Conservation (phyloP, 2,888 invertebrate genomes). For the Caenorhabditis virilis region DNA sequence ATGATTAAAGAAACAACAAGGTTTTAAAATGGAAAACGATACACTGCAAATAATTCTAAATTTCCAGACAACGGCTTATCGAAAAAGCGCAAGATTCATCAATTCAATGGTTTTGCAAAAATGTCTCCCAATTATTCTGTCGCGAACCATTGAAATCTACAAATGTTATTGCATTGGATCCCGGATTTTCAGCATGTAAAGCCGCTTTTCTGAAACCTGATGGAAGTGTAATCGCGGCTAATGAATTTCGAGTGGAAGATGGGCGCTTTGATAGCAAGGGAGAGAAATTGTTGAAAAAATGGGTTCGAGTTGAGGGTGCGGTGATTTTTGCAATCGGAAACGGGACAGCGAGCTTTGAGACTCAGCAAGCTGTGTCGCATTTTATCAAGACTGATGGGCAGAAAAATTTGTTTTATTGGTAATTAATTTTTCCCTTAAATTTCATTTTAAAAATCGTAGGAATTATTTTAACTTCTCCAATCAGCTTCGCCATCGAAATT, state of each 20-base stretch:
- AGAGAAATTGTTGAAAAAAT: conserved; percentile 70
- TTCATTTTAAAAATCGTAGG: too few relatives aligned
- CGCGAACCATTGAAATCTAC: conserved; percentile 79
- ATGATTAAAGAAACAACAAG: conserved; percentile 68
- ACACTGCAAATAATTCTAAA: background rate
- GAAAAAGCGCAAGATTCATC: conserved; percentile 81
- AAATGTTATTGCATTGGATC: conserved; percentile 84
- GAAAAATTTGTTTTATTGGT: too few relatives aligned
- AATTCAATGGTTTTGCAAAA: conserved; percentile 82
- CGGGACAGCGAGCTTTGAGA: conserved; percentile 22
- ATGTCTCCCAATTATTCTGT: conserved; percentile 82
- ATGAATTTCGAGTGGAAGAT: conserved; percentile 76
- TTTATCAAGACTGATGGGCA: too few relatives aligned
- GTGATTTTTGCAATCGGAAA: conserved; percentile 78
- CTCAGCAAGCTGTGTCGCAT: conserved; percentile 26
- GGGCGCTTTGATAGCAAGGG: conserved; percentile 48
- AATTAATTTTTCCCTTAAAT: too few relatives aligned
- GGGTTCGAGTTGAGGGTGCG: conserved; percentile 75
- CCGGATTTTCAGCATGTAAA: conserved; percentile 88
- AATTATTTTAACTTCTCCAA: too few relatives aligned
- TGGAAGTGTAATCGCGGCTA: conserved; percentile 76
- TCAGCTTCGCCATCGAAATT: too few relatives aligned
- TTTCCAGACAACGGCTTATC: conserved; percentile 78
- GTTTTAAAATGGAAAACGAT: too few relatives aligned
- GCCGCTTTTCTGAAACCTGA: conserved; percentile 76